phyloP scores from a whole-genome alignment of 1,140 invertebrate genomes.

The Drosophila kurseongensis region DNA sequence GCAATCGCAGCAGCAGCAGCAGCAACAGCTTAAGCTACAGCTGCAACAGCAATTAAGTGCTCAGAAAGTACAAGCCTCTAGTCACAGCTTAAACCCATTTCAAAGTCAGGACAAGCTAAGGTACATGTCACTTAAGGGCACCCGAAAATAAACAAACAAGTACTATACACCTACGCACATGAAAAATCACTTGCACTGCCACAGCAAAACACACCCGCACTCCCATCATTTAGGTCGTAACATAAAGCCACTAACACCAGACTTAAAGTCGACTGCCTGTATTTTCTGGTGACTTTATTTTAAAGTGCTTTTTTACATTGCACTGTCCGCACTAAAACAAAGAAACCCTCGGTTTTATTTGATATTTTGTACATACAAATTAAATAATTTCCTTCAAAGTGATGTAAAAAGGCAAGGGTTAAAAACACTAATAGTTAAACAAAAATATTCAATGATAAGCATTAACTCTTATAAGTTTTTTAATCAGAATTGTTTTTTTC shows the following conservation, averaged over 20 bases:
- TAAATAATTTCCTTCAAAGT: no score
- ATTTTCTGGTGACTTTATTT: background rate
- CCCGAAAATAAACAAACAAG: conserved; percentile 21
- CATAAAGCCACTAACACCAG: conserved; percentile 22
- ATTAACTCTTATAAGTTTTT: no score
- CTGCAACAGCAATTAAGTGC: conserved; percentile 67
- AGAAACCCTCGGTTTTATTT: no score
- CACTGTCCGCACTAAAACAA: no score
- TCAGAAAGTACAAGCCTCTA: conserved; percentile 78
- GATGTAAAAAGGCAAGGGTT: no score
- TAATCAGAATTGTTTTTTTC: no score
- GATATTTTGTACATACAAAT: no score
- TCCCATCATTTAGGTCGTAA: conserved; percentile 3
- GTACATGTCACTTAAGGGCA: conserved; percentile 52
- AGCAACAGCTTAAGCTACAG: conserved; percentile 66
- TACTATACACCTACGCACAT: conserved; percentile 21
- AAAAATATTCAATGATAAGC: no score
- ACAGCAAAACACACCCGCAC: conserved; percentile 15
- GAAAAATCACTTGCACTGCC: conserved; percentile 15
- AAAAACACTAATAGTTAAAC: no score
- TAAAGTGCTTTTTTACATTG: background rate
- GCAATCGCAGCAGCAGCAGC: conserved; percentile 49
- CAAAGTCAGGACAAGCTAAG: conserved; percentile 78
- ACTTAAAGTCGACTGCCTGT: background rate
- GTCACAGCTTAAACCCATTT: conserved; percentile 81